Evolutionary conservation across 1,140 invertebrate species (phyloP).

Genomic region (Holcopasites calliopsidis): DNA sequence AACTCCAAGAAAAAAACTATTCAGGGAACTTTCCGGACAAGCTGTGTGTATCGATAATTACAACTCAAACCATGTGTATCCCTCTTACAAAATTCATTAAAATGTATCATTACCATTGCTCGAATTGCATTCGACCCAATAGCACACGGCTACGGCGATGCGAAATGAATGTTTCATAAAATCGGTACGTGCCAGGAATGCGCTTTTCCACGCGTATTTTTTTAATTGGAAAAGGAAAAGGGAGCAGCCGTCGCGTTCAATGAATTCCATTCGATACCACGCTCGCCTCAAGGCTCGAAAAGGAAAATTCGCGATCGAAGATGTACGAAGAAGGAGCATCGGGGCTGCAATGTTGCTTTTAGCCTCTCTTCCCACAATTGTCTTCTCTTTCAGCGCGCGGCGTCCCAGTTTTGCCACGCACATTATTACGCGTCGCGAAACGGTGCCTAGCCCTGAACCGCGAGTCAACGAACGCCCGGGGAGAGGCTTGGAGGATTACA

Average conservation of each 20-base stretch:
- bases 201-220: not conserved
- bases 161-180: conserved; percentile 14
- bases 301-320: not conserved
- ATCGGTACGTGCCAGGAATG: not conserved
- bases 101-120: no score
- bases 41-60: no score
- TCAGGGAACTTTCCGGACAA: no score
- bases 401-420: conserved; percentile 54
- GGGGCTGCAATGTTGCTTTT: conserved; percentile 26
- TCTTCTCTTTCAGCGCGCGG: conserved; percentile 45
- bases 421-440: conserved; percentile 26
- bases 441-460: conserved; percentile 51
- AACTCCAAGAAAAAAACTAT: no score
- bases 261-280: not conserved
- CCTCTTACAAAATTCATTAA: no score
- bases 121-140: no score
- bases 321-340: not conserved
- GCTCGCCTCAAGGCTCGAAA: not conserved
- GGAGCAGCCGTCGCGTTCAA: not conserved
- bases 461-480: conserved; percentile 51
- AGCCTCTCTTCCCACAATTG: conserved; percentile 53
- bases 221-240: not conserved
- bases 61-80: no score
- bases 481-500: conserved; percentile 41
- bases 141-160: not conserved